Evolutionary conservation across 2,113 vertebrate genomes (phyloP).

Genomic region (Scortum barcoo): DNA sequence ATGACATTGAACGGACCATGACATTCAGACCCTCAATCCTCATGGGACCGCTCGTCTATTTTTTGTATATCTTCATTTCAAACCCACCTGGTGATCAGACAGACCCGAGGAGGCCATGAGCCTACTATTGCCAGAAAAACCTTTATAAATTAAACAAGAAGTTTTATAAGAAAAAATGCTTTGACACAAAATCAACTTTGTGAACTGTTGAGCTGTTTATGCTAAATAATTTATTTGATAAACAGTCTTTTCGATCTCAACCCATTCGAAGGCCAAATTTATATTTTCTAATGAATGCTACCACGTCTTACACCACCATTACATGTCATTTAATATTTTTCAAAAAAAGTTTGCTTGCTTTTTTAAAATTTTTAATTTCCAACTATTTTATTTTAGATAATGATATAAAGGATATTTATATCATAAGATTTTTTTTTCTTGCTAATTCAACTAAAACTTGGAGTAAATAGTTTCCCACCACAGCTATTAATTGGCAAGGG

Average conservation of each 20-base stretch:
- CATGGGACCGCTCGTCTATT: background rate
- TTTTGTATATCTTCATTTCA: slow-evolving; percentile 19
- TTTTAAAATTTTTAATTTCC: background rate
- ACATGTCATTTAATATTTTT: background rate
- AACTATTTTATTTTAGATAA: background rate
- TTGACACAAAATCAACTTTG: background rate
- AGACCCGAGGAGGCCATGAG: background rate
- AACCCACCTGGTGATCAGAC: slow-evolving; percentile 31
- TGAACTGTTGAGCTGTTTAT: background rate
- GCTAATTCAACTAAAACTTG: background rate
- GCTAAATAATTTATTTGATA: background rate
- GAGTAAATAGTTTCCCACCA: background rate
- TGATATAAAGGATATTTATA: background rate
- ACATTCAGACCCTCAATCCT: slow-evolving; percentile 8
- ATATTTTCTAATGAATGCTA: background rate
- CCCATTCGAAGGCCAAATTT: background rate
- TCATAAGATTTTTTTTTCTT: no score
- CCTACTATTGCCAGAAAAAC: background rate
- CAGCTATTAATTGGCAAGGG: background rate
- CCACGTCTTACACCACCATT: no score
- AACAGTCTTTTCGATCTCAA: background rate
- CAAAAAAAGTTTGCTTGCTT: no score
- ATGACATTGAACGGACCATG: no score
- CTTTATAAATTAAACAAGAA: no score
- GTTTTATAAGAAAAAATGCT: background rate